Base-by-base conservation (phyloP, 64 coral and sea anemone species). In the Catalaphyllia jardinei region DNA sequence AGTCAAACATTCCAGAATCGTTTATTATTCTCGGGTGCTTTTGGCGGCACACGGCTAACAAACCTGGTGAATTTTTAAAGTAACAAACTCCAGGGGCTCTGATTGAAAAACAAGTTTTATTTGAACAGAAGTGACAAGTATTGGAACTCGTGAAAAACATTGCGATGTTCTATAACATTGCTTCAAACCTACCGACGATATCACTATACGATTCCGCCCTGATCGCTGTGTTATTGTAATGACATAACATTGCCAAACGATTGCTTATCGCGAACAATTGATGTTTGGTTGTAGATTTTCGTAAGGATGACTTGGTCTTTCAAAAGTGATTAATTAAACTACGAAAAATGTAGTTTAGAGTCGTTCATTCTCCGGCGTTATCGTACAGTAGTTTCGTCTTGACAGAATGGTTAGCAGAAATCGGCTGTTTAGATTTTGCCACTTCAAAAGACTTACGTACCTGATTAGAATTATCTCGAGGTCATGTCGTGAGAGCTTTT, bases 1-100 rank as follows among this genome's bases (percentile, higher is more conserved):
- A 7, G 33, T 85, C 31, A 69, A 24, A 71, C 33, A 85, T 85
- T 52, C 81, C 62, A 69, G 33, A 17, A 71, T 72, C 24, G 33
- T 10, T 85, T 46, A 25, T 18, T 15, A 49, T 46, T 22, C 13
- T 6, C 12, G 10, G 52, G n/a, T 38, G 24, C n/a, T 17, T 85
- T 71, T 49, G n/a, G 19, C 13, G 9, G 24, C 81, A 51, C 74
- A 76, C 14, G 49, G 33, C 20, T 4, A 24, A 46, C 7, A n/a
- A 52, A 49, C 39, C 10, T 24, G 18, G 65, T 3, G 65, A 69
- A 69, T 69, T 69, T 69, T 27, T 25, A 28, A 22, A n/a, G 24
- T 2, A 27, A 29, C 22, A 25, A 20, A 27, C 9, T 69, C n/a
- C 4, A 11, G 65, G 65, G 22, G 65, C 65, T 9, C 15, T 57